Evolutionary conservation across 2,888 invertebrate genomes (phyloP).

Genomic region (Drosophila aldrichi): DNA sequence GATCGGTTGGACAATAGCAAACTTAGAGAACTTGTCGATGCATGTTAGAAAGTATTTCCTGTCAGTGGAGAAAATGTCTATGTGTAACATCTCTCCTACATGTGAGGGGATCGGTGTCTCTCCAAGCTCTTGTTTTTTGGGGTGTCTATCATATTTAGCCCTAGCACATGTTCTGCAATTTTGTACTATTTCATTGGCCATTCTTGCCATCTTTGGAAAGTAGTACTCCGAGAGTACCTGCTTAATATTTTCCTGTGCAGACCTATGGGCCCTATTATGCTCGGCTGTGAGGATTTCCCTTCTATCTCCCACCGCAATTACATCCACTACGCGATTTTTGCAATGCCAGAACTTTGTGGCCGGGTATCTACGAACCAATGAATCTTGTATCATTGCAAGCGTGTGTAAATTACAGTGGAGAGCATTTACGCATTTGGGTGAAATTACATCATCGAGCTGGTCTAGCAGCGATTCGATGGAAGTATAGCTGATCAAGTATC

Average conservation of each 20-base stretch:
- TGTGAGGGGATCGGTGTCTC: conserved; percentile 18
- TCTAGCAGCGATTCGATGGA: conserved; percentile 8
- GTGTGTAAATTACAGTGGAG: conserved; percentile 15
- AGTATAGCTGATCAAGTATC: conserved; percentile 1
- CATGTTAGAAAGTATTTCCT: background rate
- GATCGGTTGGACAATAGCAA: conserved; percentile 17
- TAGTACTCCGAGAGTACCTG: conserved; percentile 21
- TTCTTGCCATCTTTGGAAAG: conserved; percentile 18
- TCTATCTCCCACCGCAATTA: conserved; percentile 8
- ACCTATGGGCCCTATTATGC: conserved; percentile 18
- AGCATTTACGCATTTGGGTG: conserved; percentile 12
- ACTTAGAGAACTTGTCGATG: background rate
- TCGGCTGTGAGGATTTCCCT: conserved; percentile 8
- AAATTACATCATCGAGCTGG: conserved; percentile 5
- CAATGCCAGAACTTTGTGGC: conserved; percentile 11
- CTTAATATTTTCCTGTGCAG: conserved; percentile 21
- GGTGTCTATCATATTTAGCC: conserved; percentile 2
- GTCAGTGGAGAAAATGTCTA: conserved; percentile 15
- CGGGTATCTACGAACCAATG: conserved; percentile 9
- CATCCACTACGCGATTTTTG: conserved; percentile 1
- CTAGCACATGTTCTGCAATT: conserved; percentile 12
- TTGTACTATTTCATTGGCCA: conserved; percentile 12
- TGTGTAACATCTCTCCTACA: conserved; percentile 19
- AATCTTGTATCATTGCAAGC: conserved; percentile 10
- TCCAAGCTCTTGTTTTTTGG: conserved; percentile 2